These are phyloP conservation scores for Pogonophryne albipinna DNA, from an alignment of 2,797 vertebrate species.

Conservation along the genomic window DNA sequence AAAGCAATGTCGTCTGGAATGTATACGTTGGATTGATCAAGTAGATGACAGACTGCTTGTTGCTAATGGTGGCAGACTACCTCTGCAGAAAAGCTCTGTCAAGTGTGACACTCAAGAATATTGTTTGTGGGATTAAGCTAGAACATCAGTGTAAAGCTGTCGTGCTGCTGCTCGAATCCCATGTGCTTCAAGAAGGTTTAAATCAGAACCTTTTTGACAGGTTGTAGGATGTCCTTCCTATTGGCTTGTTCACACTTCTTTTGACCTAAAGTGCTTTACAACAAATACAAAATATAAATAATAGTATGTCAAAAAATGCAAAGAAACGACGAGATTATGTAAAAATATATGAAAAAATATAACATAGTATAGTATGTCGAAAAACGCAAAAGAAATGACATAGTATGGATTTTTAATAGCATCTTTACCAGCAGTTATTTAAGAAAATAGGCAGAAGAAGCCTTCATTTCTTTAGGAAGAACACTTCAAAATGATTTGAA, in stretches of 20 bases:
- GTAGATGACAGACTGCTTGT: slow-evolving; percentile 36
- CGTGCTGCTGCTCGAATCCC: slow-evolving; percentile 10
- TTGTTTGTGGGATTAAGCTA: slow-evolving; percentile 47
- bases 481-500: neutral
- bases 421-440: neutral
- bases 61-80: slow-evolving; percentile 27
- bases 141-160: slow-evolving; percentile 29
- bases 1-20: slow-evolving; percentile 27
- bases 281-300: no score
- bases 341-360: no score
- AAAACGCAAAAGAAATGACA: no score
- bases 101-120: slow-evolving; percentile 38
- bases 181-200: slow-evolving; percentile 20
- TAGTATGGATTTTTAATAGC: neutral
- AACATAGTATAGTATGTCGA: no score
- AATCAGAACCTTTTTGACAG: neutral
- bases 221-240: neutral
- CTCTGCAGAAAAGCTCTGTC: slow-evolving; percentile 35
- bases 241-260: neutral
- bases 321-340: no score
- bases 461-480: neutral
- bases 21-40: slow-evolving; percentile 45
- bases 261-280: no score
- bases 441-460: neutral
- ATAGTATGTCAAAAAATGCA: no score